phyloP scores from a whole-genome alignment of 2,797 vertebrate species.

The Borostomias antarcticus region DNA sequence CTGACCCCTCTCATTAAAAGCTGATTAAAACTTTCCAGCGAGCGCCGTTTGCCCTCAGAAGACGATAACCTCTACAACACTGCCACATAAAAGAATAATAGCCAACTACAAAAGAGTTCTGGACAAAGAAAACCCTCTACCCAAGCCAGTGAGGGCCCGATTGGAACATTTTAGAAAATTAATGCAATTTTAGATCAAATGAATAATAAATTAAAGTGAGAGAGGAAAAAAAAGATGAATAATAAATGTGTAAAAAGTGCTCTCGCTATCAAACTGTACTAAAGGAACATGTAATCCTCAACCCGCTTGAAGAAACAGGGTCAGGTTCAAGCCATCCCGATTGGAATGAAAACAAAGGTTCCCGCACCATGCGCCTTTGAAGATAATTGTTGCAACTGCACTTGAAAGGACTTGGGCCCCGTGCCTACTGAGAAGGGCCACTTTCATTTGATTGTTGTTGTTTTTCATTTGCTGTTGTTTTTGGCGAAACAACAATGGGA shows the following conservation, averaged over 20 bases:
- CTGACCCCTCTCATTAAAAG: constrained; percentile 82
- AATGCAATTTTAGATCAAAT: constrained; percentile 88
- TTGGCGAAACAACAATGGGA: constrained; percentile 51
- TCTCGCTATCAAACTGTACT: constrained; percentile 75
- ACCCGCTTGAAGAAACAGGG: constrained; percentile 76
- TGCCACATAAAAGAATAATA: constrained; percentile 82
- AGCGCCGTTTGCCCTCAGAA: constrained; percentile 77
- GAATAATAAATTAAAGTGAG: constrained; percentile 81
- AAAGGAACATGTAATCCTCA: constrained; percentile 78
- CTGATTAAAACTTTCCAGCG: constrained; percentile 79
- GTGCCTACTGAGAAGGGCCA: constrained; percentile 60
- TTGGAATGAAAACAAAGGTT: constrained; percentile 79
- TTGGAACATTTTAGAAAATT: constrained; percentile 87
- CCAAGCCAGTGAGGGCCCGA: constrained; percentile 73
- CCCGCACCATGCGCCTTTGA: constrained; percentile 67
- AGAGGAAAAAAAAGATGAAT: constrained; percentile 72
- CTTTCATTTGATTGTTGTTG: constrained; percentile 64
- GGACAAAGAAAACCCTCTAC: constrained; percentile 71
- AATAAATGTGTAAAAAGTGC: constrained; percentile 80
- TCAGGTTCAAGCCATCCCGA: constrained; percentile 75
- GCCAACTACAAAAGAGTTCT: constrained; percentile 76
- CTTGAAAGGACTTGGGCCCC: constrained; percentile 71
- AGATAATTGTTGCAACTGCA: constrained; percentile 75
- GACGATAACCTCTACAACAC: constrained; percentile 81
- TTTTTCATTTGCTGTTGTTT: constrained; percentile 43